Evolutionary conservation across 2,113 vertebrate genomes (phyloP), one percentile per base, ranked within the genome.

Genomic region (Hiodon tergisus): DNA sequence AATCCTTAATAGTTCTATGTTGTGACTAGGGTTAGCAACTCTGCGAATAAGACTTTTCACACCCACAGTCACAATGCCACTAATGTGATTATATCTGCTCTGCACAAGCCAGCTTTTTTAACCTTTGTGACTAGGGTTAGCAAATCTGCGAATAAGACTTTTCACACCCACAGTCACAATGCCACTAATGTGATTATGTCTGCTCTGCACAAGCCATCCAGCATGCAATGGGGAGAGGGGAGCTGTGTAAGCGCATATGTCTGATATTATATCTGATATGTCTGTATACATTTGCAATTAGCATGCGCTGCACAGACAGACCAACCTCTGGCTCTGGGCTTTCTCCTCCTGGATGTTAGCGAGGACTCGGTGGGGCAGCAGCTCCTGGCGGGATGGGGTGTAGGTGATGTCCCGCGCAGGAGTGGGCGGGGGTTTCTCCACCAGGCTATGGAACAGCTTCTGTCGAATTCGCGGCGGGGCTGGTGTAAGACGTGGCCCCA

Each of bases 321-420:
- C 68, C 60, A 0, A 91, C 89, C 87, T 92, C 76, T 85, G 88
- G 84, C 81, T 94, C 80, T 94, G 90, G 50, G 81, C 73, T 17
- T 88, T 93, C 83, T 97, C 94, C 57, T 90, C 75, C 17, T 93
- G 77, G 48, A 97, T 65, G 9, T 88, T 83, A 57, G 85, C 81
- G 5, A 93, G 83, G 66, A 96, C 83, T 68, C 2, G 83, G 70
- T 92, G 87, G 4, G 88, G 85, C 51, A 93, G 86, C 14, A 86
- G 86, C 66, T 95, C 92, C 60, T 85, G 83, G 1, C 88, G 63
- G 0, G 90, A 89, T 13, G 89, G 83, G 0, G 80, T 71, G 0
- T 80, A 81, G 5, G 84, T 71, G 82, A 94, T 80, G 60, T 91
- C 87, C 72, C 87, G 48, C 0, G 58, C 75, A 14, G 80, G 69